A percentile compares a stretch with the other conserved stretches of the same genome.
phyloP scores from a whole-genome alignment of 2,888 invertebrate species.

The Nemoura dubitans region DNA sequence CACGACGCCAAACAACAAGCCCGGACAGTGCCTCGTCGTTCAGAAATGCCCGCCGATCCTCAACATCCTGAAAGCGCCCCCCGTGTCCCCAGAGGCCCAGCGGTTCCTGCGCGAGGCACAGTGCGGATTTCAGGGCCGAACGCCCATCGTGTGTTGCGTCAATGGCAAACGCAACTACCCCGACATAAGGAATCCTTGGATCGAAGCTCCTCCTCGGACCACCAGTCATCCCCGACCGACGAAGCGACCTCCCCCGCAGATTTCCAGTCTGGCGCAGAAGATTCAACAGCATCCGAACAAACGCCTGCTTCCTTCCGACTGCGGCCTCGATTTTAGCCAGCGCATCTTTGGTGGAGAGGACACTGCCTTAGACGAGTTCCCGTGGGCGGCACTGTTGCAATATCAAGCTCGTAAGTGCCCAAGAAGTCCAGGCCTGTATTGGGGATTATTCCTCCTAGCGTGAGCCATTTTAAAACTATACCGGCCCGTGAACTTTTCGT shows the following conservation, averaged over 20 bases:
- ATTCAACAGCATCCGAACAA: slow-evolving; percentile 4
- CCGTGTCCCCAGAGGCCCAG: background rate
- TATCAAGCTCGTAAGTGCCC: slow-evolving; percentile 28
- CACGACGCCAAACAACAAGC: slow-evolving; percentile 5
- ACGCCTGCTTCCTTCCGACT: background rate
- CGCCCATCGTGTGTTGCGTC: slow-evolving; percentile 25
- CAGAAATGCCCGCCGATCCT: slow-evolving; percentile 1
- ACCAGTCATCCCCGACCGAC: background rate
- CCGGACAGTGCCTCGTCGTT: background rate
- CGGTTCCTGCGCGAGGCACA: slow-evolving; percentile 28
- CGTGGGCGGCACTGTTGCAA: slow-evolving; percentile 38
- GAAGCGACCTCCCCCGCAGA: background rate
- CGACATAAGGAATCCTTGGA: slow-evolving; percentile 25
- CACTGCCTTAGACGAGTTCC: slow-evolving; percentile 27
- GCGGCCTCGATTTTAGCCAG: slow-evolving; percentile 18
- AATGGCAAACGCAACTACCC: background rate
- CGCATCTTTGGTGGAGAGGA: slow-evolving; percentile 32
- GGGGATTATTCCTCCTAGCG: too few species aligned
- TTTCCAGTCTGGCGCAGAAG: background rate
- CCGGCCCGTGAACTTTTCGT: too few species aligned
- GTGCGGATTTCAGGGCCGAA: slow-evolving; percentile 32
- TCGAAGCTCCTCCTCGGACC: slow-evolving; percentile 3
- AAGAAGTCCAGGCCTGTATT: too few species aligned
- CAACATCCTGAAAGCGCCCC: background rate
- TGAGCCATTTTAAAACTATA: too few species aligned